Evolutionary conservation across 2,888 invertebrate species (phyloP).

Genomic region (Elmis aenea): DNA sequence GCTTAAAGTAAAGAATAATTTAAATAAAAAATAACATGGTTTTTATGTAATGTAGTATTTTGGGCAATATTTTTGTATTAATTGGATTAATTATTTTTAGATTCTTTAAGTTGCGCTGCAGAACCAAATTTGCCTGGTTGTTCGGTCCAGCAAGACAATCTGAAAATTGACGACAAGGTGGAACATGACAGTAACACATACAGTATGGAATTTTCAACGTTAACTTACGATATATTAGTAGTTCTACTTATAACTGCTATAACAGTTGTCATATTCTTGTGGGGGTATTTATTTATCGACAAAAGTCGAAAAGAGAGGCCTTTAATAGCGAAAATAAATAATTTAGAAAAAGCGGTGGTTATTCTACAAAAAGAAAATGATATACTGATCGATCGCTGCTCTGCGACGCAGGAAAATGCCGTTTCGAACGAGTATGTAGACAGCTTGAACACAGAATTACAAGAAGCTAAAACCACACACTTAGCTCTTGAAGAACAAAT

Average conservation of each 20-base stretch:
- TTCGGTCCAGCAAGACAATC: neutral
- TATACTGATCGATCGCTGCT: slow-evolving; percentile 54
- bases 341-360: slow-evolving; percentile 58
- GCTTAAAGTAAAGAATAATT: no score
- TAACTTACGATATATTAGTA: slow-evolving; percentile 12
- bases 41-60: no score
- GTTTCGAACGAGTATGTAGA: slow-evolving; percentile 69
- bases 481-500: slow-evolving; percentile 62
- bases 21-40: no score
- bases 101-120: slow-evolving; percentile 12
- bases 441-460: slow-evolving; percentile 61
- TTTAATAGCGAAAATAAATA: slow-evolving; percentile 64
- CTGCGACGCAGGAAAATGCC: slow-evolving; percentile 37
- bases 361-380: slow-evolving; percentile 60
- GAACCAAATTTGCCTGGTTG: slow-evolving; percentile 7
- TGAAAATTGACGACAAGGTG: neutral
- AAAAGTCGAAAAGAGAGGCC: slow-evolving; percentile 66
- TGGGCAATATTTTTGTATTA: no score
- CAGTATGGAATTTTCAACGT: slow-evolving; percentile 4
- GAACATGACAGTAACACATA: neutral
- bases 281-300: slow-evolving; percentile 75
- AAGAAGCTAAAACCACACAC: slow-evolving; percentile 48
- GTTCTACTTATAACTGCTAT: slow-evolving; percentile 54
- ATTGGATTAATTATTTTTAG: slow-evolving; percentile 4
- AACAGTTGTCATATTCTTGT: slow-evolving; percentile 66